Evolutionary conservation across 2,888 invertebrate genomes (phyloP).

Genomic region (Noctua janthe): DNA sequence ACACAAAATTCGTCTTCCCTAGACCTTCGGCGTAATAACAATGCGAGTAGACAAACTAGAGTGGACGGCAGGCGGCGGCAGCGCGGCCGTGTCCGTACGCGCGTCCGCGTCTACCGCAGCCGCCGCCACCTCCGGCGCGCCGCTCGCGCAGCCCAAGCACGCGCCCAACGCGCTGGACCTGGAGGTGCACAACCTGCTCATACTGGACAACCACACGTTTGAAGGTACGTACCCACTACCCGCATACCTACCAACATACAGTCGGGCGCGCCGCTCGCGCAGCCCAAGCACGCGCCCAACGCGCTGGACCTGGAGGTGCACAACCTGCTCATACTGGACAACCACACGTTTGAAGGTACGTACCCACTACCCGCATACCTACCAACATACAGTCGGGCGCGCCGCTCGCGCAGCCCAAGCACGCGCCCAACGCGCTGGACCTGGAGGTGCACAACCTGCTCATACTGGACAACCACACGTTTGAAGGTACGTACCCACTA

Average conservation of each 20-base stretch:
- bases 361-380: constrained; percentile 45
- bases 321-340: constrained; percentile 97
- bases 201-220: constrained; percentile 97
- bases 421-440: constrained; percentile 93
- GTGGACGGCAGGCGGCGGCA: constrained; percentile 90
- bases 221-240: constrained; percentile 92
- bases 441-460: constrained; percentile 97
- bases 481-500: constrained; percentile 24
- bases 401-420: constrained; percentile 91
- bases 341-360: constrained; percentile 89
- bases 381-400: constrained; percentile 70
- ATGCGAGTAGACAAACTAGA: constrained; percentile 97
- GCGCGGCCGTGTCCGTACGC: constrained; percentile 74
- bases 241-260: constrained; percentile 51
- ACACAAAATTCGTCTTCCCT: constrained; percentile 43
- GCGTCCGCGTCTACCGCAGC: constrained; percentile 80
- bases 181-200: constrained; percentile 96
- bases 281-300: constrained; percentile 92
- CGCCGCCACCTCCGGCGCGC: constrained; percentile 74
- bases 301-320: constrained; percentile 97
- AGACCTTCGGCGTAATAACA: constrained; percentile 98
- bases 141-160: constrained; percentile 91
- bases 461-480: constrained; percentile 96
- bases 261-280: constrained; percentile 80
- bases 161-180: constrained; percentile 94